phyloP scores from a whole-genome alignment of 2,797 vertebrate genomes.

The Spheniscus humboldti region DNA sequence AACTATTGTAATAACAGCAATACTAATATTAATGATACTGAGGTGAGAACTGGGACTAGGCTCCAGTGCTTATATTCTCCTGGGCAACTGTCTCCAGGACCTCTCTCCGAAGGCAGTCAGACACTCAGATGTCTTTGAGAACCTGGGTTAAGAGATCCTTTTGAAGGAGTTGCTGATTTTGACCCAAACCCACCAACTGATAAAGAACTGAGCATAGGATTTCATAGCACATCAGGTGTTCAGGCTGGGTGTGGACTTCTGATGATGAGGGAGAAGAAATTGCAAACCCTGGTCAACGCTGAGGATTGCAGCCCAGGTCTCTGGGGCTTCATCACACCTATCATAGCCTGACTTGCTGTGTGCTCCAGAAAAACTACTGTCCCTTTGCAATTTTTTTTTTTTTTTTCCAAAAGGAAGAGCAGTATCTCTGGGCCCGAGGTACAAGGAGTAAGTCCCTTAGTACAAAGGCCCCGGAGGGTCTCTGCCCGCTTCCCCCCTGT shows the following conservation, averaged over 20 bases:
- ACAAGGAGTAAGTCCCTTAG: not conserved
- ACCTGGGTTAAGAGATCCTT: not conserved
- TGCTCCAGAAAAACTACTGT: not conserved
- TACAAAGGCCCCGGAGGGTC: not conserved
- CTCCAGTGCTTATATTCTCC: not conserved
- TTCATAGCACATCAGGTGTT: not conserved
- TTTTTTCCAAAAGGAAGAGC: not conserved
- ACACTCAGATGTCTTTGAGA: not conserved
- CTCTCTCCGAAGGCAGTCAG: not conserved
- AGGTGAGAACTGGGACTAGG: not conserved
- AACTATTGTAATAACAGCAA: not conserved
- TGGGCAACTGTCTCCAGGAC: not conserved
- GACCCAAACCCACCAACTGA: not conserved
- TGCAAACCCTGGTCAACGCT: accelerated
- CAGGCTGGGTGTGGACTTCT: not conserved
- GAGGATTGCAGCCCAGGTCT: not conserved
- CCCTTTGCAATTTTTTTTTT: not conserved
- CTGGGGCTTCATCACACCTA: not conserved
- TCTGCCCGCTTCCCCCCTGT: not conserved
- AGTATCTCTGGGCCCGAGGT: not conserved
- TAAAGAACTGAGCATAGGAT: not conserved
- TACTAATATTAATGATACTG: not conserved
- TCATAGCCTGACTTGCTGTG: not conserved
- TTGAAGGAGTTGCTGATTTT: not conserved
- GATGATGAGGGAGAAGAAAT: not conserved